These are phyloP conservation scores for Serrognathus titanus DNA, from an alignment of 2,888 invertebrate species.

Conservation along the genomic window DNA sequence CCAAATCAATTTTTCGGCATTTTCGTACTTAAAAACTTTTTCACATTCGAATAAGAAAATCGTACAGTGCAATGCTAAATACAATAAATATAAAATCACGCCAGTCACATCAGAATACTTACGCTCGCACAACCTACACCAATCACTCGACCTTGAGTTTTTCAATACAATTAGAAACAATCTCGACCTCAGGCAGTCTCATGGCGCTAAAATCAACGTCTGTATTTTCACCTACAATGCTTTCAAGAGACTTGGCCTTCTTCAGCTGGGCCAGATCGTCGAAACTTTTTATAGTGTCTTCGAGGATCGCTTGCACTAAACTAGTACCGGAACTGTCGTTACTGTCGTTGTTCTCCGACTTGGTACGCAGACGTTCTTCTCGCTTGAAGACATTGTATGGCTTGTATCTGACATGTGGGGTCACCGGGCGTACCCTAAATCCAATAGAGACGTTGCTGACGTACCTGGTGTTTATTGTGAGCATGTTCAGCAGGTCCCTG, in stretches of 20 bases:
- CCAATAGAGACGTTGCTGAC: constrained; percentile 63
- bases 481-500: constrained; percentile 49
- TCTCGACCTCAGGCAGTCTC: constrained; percentile 52
- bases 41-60: no score
- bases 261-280: constrained; percentile 49
- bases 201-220: constrained; percentile 15
- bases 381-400: constrained; percentile 58
- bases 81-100: no score
- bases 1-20: no score
- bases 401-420: constrained; percentile 55
- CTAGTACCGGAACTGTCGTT: constrained; percentile 32
- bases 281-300: constrained; percentile 35
- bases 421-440: constrained; percentile 55
- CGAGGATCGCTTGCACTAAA: constrained; percentile 35
- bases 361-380: constrained; percentile 56
- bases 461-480: constrained; percentile 55
- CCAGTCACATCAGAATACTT: no score
- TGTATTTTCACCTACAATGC: constrained; percentile 41
- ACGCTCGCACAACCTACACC: neutral
- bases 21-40: no score
- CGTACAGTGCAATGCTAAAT: no score
- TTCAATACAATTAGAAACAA: constrained; percentile 61
- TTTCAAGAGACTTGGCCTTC: constrained; percentile 61
- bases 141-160: constrained; percentile 55
- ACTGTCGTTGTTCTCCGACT: constrained; percentile 60